These are phyloP conservation scores for Macropus fuliginosus DNA, from an alignment of 2,797 vertebrate genomes.

Conservation along the genomic window DNA sequence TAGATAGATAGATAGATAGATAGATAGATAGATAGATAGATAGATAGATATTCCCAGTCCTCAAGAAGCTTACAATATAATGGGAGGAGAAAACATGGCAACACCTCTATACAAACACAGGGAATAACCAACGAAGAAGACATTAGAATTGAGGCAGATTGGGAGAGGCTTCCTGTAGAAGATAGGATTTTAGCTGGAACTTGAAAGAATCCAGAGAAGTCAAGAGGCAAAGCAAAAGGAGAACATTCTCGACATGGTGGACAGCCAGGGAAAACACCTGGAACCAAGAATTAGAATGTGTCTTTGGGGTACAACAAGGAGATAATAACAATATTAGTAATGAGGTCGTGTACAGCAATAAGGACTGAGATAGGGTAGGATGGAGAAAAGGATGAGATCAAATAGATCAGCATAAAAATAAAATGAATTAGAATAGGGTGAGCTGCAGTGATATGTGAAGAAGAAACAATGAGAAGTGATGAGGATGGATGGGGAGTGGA, in stretches of 20 bases:
- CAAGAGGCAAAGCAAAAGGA: neutral
- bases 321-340: neutral
- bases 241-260: neutral
- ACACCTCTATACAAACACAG: neutral
- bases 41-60: neutral
- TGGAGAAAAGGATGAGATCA: neutral
- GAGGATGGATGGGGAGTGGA: neutral
- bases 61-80: neutral
- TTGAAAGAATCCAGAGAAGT: neutral
- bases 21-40: too few species aligned
- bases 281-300: neutral
- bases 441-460: neutral
- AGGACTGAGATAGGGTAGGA: neutral
- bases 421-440: neutral
- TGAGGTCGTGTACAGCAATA: neutral
- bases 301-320: neutral
- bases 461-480: neutral
- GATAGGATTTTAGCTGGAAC: neutral
- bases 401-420: neutral
- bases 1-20: too few species aligned
- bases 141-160: neutral
- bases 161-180: neutral
- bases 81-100: neutral
- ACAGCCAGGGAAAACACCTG: neutral
- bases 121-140: neutral